Evolutionary conservation across 2,888 invertebrate species (phyloP).

Genomic region (Rapana venosa): DNA sequence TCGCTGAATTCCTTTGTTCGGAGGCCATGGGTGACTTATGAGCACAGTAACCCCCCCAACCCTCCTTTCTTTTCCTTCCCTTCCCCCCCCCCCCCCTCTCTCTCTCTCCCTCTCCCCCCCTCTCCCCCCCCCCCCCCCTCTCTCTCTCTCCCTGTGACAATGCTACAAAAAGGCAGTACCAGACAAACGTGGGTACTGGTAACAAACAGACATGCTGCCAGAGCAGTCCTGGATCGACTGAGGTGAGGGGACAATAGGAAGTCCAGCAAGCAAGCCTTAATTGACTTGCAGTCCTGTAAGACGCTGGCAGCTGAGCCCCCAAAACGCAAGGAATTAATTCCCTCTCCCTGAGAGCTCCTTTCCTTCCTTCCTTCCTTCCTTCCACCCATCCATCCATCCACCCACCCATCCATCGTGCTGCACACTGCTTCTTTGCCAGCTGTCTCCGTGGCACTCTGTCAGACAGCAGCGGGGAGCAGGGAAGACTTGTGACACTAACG

Average conservation of each 20-base stretch:
- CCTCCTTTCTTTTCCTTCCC: not conserved
- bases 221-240: not conserved
- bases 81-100: not conserved
- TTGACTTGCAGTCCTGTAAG: slow-evolving; percentile 32
- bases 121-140: not conserved
- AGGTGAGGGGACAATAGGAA: slow-evolving; percentile 17
- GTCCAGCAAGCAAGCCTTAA: slow-evolving; percentile 23
- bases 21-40: slow-evolving; percentile 22
- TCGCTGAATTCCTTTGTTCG: slow-evolving; percentile 15
- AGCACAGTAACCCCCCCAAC: slow-evolving; percentile 7
- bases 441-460: not conserved
- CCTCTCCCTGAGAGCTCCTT: not conserved
- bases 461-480: not conserved
- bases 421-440: not conserved
- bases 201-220: not conserved
- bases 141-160: not conserved
- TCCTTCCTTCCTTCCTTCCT: not conserved
- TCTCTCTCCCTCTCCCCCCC: not conserved
- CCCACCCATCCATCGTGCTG: not conserved
- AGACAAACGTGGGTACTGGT: not conserved
- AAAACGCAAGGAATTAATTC: slow-evolving; percentile 1
- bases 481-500: not conserved
- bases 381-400: too few relatives aligned
- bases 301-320: not conserved
- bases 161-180: not conserved